phyloP scores from a whole-genome alignment of 2,797 vertebrate species.

The Clarias platycephalus region DNA sequence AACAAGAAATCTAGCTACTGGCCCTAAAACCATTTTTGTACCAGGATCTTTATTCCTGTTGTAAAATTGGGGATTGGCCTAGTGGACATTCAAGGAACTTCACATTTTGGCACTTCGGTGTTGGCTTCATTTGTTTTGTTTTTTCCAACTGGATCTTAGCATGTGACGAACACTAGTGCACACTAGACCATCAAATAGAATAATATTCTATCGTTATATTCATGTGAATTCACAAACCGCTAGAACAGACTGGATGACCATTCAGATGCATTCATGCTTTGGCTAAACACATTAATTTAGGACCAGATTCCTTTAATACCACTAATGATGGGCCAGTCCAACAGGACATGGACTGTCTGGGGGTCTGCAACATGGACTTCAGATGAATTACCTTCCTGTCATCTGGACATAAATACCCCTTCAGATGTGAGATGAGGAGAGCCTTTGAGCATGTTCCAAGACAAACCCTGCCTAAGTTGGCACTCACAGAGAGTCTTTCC shows the following conservation, averaged over 20 bases:
- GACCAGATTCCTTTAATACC: slow-evolving; percentile 21
- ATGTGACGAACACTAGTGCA: neutral
- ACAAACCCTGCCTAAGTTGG: slow-evolving; percentile 68
- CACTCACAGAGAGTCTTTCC: slow-evolving; percentile 58
- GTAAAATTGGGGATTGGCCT: no score
- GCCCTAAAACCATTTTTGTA: no score
- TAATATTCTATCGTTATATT: slow-evolving; percentile 39
- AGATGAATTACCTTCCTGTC: slow-evolving; percentile 65
- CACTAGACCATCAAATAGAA: slow-evolving; percentile 51
- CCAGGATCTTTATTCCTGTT: no score
- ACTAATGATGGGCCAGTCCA: slow-evolving; percentile 65
- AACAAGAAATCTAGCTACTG: no score
- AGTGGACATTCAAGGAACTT: no score
- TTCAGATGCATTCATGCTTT: neutral
- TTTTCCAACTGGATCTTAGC: neutral
- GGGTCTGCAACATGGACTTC: slow-evolving; percentile 27
- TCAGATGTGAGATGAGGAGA: slow-evolving; percentile 61
- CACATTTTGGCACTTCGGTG: no score
- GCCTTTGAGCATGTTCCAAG: slow-evolving; percentile 71
- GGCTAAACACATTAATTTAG: neutral
- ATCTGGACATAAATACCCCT: slow-evolving; percentile 71
- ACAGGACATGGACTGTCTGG: slow-evolving; percentile 49
- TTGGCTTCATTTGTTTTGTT: no score
- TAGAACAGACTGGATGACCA: neutral
- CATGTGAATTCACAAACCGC: slow-evolving; percentile 44